phyloP scores from a whole-genome alignment of 2,113 vertebrate species.

The Podarcis cretensis region DNA sequence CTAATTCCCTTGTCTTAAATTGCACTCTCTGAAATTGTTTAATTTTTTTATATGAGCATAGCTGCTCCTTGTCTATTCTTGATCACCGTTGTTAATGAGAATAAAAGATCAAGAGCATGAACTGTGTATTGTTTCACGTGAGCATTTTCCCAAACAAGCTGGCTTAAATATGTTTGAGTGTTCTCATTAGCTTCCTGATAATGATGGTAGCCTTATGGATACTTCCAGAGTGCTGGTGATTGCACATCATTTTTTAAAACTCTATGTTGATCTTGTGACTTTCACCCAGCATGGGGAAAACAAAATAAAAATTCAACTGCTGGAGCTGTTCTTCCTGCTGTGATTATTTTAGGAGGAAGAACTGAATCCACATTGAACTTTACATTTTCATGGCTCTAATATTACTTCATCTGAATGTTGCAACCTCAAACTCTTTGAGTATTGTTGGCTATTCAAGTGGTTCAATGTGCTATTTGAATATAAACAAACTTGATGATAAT shows the following conservation, averaged over 20 bases:
- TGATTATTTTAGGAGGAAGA: background rate
- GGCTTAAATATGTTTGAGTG: slow-evolving; percentile 21
- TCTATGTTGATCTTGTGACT: background rate
- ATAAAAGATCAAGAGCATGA: slow-evolving; percentile 24
- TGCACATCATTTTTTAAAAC: slow-evolving; percentile 11
- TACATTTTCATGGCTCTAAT: background rate
- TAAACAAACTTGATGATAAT: too few species aligned
- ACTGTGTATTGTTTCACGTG: slow-evolving; percentile 29
- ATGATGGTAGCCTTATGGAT: slow-evolving; percentile 5
- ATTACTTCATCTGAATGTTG: background rate
- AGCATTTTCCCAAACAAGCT: background rate
- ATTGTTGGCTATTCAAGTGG: background rate
- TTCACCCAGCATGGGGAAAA: background rate
- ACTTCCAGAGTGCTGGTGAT: background rate
- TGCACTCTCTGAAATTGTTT: background rate
- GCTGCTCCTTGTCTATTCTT: slow-evolving; percentile 14
- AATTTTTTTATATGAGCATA: slow-evolving; percentile 6
- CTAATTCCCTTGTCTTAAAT: background rate
- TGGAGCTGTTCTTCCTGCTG: background rate
- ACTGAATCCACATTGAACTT: background rate
- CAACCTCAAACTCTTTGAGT: background rate
- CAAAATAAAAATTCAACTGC: background rate
- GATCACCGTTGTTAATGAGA: slow-evolving; percentile 31
- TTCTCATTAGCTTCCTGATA: slow-evolving; percentile 7
- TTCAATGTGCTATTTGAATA: background rate